These are phyloP conservation scores for Akabosia matsudoensis DNA, from an alignment of 1,140 invertebrate genomes.

Conservation along the genomic window DNA sequence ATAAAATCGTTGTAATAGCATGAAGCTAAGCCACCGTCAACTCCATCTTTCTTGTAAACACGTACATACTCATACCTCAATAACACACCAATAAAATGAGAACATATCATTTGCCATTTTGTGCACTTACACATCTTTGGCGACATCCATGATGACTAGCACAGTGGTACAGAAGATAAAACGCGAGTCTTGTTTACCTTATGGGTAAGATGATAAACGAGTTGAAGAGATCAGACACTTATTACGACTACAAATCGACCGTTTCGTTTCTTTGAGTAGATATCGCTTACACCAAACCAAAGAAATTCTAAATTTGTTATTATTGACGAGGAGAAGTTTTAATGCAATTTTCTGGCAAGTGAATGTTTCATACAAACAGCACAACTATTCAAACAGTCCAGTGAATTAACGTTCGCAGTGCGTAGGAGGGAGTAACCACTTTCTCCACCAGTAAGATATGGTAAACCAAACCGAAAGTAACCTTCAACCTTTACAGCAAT, in stretches of 20 bases:
- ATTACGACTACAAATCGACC: too few relatives aligned
- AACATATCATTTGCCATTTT: neutral
- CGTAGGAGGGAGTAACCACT: too few relatives aligned
- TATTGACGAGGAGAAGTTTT: neutral
- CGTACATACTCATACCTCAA: neutral
- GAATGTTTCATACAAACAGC: too few relatives aligned
- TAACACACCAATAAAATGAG: neutral
- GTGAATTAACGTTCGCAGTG: too few relatives aligned
- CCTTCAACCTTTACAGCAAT: neutral
- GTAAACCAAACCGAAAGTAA: too few relatives aligned
- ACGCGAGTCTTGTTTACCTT: neutral
- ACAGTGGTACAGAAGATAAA: neutral
- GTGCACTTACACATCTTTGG: constrained; percentile 35
- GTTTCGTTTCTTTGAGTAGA: neutral
- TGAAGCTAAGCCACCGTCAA: too few relatives aligned
- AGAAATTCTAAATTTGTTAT: too few relatives aligned
- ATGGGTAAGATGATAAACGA: neutral
- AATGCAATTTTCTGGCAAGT: neutral
- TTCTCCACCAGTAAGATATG: too few relatives aligned
- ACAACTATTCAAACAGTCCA: too few relatives aligned
- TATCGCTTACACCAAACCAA: too few relatives aligned
- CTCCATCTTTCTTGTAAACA: neutral
- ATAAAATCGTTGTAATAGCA: too few relatives aligned
- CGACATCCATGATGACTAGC: constrained; percentile 28
- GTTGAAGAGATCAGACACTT: too few relatives aligned